Evolutionary conservation across 2,113 vertebrate genomes (phyloP), one percentile per base, ranked within the genome.

Genomic region (Pungitius pungitius): DNA sequence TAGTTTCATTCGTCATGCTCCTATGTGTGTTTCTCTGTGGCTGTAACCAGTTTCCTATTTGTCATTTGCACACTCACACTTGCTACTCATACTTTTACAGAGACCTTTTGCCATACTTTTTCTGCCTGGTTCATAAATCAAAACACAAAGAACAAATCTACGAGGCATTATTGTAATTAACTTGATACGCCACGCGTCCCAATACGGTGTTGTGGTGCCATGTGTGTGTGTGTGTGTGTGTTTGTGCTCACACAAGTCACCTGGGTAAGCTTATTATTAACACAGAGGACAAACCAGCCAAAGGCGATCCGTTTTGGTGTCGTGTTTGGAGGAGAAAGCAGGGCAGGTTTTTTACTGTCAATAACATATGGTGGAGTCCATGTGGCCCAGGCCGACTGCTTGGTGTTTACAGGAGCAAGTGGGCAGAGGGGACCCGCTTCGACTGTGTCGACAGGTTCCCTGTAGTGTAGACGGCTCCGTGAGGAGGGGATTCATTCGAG

Each of bases 401-500:
- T 26, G 62, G 43, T 47, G 12, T 67, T 62, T 22, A 73, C 33
- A 5, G 56, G 30, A 72, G 27, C 52, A 52, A 68, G 37, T 65
- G 76, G 42, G 66, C n/a, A 26, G 56, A 68, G 26, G 24, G 24
- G 51, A 73, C 43, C 71, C 82, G 75, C 59, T 56, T 68, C 71
- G 58, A 79, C 60, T 77, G 76, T 78, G 81, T 76, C 61, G 74
- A 84, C 57, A 78, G 78, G 72, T 42, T 68, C 37, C 56, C 68
- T 76, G 35, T 49, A 52, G 79, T 63, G 76, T 59, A 74, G 82
- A 81, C 30, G 20, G 57, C 8, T 26, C 40, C 67, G 43, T 85
- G 86, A 85, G 87, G 87, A 88, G 91, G 91, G 89, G 89, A 89
- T 88, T 70, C 52, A 37, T 80, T 52, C n/a, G 45, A 88, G 91